These are phyloP conservation scores for Muschampia plurimacula DNA, from an alignment of 2,888 invertebrate species.

Conservation along the genomic window DNA sequence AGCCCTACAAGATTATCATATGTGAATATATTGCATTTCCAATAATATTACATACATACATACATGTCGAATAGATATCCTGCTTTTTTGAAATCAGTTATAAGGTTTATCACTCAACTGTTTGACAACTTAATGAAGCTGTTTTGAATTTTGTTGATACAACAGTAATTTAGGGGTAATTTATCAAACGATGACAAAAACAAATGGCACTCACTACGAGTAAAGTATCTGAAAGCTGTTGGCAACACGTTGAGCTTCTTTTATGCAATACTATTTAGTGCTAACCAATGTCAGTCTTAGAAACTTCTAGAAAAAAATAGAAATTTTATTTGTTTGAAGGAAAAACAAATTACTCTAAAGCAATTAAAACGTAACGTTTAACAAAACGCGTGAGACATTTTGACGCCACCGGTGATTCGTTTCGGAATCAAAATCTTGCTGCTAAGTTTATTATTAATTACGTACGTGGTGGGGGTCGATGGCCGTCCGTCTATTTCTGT, in stretches of 20 bases:
- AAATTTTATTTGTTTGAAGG: neutral
- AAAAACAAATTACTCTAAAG: neutral
- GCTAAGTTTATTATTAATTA: slow-evolving; percentile 61
- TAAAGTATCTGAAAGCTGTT: neutral
- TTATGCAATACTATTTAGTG: no score
- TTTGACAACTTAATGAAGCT: neutral
- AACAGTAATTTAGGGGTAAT: neutral
- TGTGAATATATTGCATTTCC: no score
- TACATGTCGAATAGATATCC: no score
- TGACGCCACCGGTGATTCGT: slow-evolving; percentile 21
- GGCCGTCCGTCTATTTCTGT: slow-evolving; percentile 65
- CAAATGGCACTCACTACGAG: neutral
- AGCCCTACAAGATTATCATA: no score
- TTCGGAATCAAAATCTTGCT: slow-evolving; percentile 32
- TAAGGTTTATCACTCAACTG: neutral
- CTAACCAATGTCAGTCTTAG: no score
- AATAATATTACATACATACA: no score
- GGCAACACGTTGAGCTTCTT: no score
- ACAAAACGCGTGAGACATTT: slow-evolving; percentile 13
- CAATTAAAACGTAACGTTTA: neutral
- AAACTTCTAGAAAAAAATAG: no score
- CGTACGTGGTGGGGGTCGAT: slow-evolving; percentile 60
- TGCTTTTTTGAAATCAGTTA: no score
- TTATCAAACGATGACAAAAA: slow-evolving; percentile 1
- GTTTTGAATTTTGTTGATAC: neutral